A percentile compares a stretch with the other conserved stretches of the same genome.
These are phyloP conservation scores for Amia ocellicauda DNA, from an alignment of 2,113 vertebrate genomes.

Conservation along the genomic window DNA sequence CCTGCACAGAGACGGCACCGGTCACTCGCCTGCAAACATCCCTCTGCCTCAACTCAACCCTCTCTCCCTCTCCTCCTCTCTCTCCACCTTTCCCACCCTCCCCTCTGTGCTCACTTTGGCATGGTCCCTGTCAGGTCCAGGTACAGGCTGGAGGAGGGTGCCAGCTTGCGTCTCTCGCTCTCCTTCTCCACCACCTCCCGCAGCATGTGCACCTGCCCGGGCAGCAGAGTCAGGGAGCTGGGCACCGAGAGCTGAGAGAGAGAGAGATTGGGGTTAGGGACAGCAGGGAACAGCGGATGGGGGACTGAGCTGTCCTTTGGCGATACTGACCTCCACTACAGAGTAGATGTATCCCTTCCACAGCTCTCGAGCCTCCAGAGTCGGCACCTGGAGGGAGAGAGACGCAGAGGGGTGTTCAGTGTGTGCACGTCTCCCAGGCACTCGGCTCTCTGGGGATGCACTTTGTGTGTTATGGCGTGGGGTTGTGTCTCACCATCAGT, in stretches of 20 bases:
- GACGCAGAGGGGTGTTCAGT: slow-evolving; percentile 8
- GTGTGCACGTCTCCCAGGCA: neutral
- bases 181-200: slow-evolving; percentile 64
- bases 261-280: no score
- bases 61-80: no score
- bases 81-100: no score
- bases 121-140: slow-evolving; percentile 24
- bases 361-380: slow-evolving; percentile 67
- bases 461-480: neutral
- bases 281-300: no score
- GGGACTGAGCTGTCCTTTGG: no score
- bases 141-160: slow-evolving; percentile 25
- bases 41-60: no score
- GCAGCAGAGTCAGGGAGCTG: slow-evolving; percentile 65
- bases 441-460: neutral
- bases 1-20: slow-evolving; percentile 43
- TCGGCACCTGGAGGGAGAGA: slow-evolving; percentile 53
- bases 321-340: slow-evolving; percentile 68
- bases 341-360: slow-evolving; percentile 79
- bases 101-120: slow-evolving; percentile 64
- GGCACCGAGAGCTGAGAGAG: slow-evolving; percentile 65
- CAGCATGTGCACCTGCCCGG: slow-evolving; percentile 72
- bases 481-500: slow-evolving; percentile 59
- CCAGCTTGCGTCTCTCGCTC: slow-evolving; percentile 33
- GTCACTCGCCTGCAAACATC: no score